phyloP scores from a whole-genome alignment of 1,140 invertebrate species.

The Nomia melanderi region DNA sequence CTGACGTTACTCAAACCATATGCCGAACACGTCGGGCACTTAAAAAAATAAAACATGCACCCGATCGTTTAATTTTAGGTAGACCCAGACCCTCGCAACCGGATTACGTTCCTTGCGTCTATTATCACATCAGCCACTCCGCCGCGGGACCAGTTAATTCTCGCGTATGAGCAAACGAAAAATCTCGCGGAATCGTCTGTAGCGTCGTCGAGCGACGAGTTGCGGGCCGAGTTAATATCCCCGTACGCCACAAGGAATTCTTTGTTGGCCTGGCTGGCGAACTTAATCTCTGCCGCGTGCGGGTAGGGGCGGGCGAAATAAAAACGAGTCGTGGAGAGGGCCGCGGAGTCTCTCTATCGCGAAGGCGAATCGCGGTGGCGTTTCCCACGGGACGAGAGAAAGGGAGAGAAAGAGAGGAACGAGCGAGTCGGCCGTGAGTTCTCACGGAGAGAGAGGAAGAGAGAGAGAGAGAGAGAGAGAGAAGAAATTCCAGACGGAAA shows the following conservation, averaged over 20 bases:
- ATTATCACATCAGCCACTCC: too few relatives aligned
- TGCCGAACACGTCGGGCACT: too few relatives aligned
- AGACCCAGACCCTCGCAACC: too few relatives aligned
- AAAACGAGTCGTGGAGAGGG: not conserved
- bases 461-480: too few relatives aligned
- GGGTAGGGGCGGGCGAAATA: not conserved
- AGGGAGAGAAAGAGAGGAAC: too few relatives aligned
- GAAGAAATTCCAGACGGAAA: slow-evolving; percentile 16
- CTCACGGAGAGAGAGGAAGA: too few relatives aligned
- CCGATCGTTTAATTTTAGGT: too few relatives aligned
- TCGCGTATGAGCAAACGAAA: not conserved
- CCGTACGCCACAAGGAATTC: slow-evolving; percentile 31
- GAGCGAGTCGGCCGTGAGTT: too few relatives aligned
- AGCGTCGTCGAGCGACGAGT: not conserved
- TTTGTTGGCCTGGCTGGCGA: slow-evolving; percentile 25
- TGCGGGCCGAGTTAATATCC: slow-evolving; percentile 29
- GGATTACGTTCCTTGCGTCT: too few relatives aligned
- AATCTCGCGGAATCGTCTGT: not conserved
- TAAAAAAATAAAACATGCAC: too few relatives aligned
- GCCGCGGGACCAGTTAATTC: too few relatives aligned
- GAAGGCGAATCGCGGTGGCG: slow-evolving; percentile 15
- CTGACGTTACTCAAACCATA: too few relatives aligned
- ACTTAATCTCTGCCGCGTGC: slow-evolving; percentile 30
- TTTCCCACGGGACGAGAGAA: not conserved
- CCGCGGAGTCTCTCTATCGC: slow-evolving; percentile 4